These are phyloP conservation scores for Drepana arcuata DNA, from an alignment of 1,140 invertebrate genomes.

Conservation along the genomic window DNA sequence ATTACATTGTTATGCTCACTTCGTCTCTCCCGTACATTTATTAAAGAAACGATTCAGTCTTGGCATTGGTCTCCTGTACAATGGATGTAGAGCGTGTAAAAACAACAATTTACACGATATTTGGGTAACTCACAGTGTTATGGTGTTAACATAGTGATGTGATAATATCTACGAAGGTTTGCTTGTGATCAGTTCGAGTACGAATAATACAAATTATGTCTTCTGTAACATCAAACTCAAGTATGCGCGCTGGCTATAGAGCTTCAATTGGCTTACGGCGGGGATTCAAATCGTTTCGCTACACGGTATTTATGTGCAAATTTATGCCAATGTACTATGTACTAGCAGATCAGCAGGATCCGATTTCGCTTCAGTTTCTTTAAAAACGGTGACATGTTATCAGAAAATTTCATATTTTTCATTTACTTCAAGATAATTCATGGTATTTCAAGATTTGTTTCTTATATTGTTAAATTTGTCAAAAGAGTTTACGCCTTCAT, in stretches of 20 bases:
- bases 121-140: conserved; percentile 8
- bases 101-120: conserved; percentile 2
- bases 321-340: no score
- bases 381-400: no score
- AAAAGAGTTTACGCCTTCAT: no score
- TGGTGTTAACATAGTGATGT: conserved; percentile 44
- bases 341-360: no score
- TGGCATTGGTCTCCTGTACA: conserved; percentile 43
- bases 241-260: conserved; percentile 61
- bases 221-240: conserved; percentile 61
- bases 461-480: no score
- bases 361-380: no score
- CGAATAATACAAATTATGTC: no score
- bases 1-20: conserved; percentile 69
- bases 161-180: no score
- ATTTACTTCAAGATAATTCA: no score
- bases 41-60: conserved; percentile 60
- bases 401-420: no score
- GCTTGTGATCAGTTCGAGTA: no score
- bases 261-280: conserved; percentile 57
- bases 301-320: conserved; percentile 47
- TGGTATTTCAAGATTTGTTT: no score
- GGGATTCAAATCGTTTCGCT: conserved; percentile 64
- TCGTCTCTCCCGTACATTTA: conserved; percentile 53
- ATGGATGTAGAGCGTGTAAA: conserved; percentile 46